Evolutionary conservation across 2,113 vertebrate species (phyloP).

Genomic region (Gallinago media): DNA sequence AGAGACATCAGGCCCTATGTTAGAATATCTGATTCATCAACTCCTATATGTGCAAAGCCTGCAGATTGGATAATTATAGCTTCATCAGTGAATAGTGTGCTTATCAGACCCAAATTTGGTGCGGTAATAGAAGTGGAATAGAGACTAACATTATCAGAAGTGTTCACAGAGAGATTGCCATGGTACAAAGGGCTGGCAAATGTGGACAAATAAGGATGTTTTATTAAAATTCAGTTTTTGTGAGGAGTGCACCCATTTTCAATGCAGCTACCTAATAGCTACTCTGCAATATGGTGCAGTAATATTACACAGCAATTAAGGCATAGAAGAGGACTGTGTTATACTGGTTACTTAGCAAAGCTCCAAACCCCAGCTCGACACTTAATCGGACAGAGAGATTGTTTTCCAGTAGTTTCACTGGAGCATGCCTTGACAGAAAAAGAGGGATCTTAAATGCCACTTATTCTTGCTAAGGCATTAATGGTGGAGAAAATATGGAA

Average conservation of each 20-base stretch:
- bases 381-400: background rate
- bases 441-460: background rate
- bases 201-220: background rate
- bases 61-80: constrained; percentile 62
- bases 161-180: background rate
- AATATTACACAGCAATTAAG: background rate
- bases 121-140: constrained; percentile 1
- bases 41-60: constrained; percentile 53
- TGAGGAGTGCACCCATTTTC: background rate
- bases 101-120: constrained; percentile 55
- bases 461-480: background rate
- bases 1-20: constrained; percentile 38
- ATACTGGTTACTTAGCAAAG: background rate
- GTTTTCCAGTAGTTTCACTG: background rate
- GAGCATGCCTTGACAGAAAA: background rate
- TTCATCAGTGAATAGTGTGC: constrained; percentile 45
- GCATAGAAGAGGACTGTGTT: background rate
- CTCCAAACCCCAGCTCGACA: background rate
- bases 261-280: background rate
- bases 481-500: background rate
- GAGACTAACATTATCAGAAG: constrained; percentile 17
- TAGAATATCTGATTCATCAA: constrained; percentile 59
- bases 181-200: background rate
- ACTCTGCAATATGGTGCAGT: background rate
- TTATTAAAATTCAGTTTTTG: background rate